Evolutionary conservation across 1,140 invertebrate genomes (phyloP), one percentile per base, ranked within the genome.

Genomic region (Charaxes varanes): DNA sequence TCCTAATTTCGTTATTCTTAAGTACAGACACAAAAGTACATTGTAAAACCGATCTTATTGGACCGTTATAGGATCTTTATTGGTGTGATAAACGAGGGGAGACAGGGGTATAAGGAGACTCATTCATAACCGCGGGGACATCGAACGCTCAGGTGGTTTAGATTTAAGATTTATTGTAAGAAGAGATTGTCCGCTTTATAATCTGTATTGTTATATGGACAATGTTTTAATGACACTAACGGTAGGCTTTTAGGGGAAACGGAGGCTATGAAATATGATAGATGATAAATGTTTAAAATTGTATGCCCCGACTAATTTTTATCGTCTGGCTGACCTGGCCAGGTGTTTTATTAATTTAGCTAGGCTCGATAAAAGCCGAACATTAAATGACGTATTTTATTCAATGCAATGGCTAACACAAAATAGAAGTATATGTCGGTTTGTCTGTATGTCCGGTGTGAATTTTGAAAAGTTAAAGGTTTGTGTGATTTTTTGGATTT

Each of bases 111-210:
- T 30, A 16, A 34, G 37, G 11, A 17, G 10, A 22, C 61, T 63
- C 61, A 65, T 71, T 73, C 64, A 72, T 72, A 73, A 77, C 65
- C 64, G 64, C 58, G 41, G 63, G 60, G 53, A 60, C 54, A 62
- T 71, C 62, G 65, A 69, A 71, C 61, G 62, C 71, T 66, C 71
- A 76, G 69, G 71, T 79, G 74, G 62, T 69, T 70, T 58, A 61
- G 61, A 61, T 59, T 61, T 61, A 61, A 72, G 71, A 79, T 79
- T 79, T 79, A 74, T 70, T 38, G 62, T 54, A 52, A 64, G 60
- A 65, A 63, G 56, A 66, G 51, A 62, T 53, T 50, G 54, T 41
- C 44, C 51, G 36, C 46, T 52, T 51, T 60, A 58, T 70, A 68
- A 68, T 76, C 59, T 64, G 55, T 68, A 61, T 64, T 62, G 44